Evolutionary conservation across 2,113 vertebrate genomes (phyloP).

Genomic region (Rattus rattus): DNA sequence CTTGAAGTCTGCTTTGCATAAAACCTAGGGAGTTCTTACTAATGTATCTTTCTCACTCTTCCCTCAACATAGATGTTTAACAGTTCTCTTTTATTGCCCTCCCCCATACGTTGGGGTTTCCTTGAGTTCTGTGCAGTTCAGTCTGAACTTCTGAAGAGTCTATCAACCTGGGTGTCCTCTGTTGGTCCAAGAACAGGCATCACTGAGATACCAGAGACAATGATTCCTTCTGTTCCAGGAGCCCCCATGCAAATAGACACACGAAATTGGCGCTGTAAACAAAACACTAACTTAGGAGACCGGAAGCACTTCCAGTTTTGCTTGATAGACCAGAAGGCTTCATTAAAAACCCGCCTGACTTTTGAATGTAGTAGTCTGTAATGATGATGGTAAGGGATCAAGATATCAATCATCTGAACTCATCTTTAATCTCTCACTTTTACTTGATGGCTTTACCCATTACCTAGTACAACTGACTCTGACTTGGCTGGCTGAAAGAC

Average conservation of each 20-base stretch:
- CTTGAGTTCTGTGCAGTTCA: background rate
- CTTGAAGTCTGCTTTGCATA: background rate
- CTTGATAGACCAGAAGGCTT: background rate
- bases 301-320: background rate
- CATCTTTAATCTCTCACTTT: background rate
- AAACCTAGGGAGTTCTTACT: background rate
- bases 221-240: background rate
- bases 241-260: background rate
- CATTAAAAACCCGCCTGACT: background rate
- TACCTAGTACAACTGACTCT: background rate
- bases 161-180: background rate
- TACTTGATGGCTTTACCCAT: background rate
- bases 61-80: background rate
- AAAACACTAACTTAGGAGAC: background rate
- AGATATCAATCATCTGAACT: background rate
- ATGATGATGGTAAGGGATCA: background rate
- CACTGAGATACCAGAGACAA: background rate
- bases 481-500: background rate
- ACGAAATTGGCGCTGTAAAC: background rate
- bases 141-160: background rate
- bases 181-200: background rate
- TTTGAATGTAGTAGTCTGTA: background rate
- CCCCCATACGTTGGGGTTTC: background rate
- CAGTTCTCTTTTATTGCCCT: background rate
- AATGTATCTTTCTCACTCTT: background rate